Conservation (phyloP, 1,140 invertebrate species). For the Drosophila nikananu region DNA sequence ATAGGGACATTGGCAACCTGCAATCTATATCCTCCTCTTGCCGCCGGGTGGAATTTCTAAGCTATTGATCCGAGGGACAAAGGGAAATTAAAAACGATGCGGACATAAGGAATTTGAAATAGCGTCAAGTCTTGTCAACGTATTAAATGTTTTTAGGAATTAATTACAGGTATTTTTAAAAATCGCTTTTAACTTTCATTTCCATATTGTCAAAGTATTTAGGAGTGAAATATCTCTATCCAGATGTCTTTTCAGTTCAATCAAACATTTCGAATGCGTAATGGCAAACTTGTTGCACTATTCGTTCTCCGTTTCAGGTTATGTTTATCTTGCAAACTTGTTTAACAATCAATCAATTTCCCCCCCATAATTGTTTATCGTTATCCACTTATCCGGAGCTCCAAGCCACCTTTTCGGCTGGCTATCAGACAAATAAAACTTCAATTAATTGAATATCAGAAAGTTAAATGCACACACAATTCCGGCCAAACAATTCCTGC, state of each 20-base stretch:
- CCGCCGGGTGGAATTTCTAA: constrained; percentile 48
- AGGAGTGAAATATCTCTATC: not conserved
- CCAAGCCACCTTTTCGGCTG: constrained; percentile 10
- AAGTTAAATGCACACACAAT: constrained; percentile 55
- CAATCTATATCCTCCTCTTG: constrained; percentile 39
- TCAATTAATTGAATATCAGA: constrained; percentile 75
- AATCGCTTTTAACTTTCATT: not conserved
- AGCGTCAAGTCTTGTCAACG: too few species aligned
- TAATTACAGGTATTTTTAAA: not conserved
- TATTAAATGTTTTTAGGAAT: not conserved
- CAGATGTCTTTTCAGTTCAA: not conserved
- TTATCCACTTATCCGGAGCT: constrained; percentile 42
- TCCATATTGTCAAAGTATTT: not conserved
- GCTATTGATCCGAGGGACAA: constrained; percentile 8
- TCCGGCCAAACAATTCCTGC: constrained; percentile 33
- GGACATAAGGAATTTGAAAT: constrained; percentile 4
- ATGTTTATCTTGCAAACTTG: constrained; percentile 26
- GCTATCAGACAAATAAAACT: constrained; percentile 68
- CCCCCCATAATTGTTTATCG: constrained; percentile 31
- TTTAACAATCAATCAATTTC: constrained; percentile 62
- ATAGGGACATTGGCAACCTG: constrained; percentile 56
- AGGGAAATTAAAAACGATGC: constrained; percentile 48
- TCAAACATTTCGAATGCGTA: not conserved
- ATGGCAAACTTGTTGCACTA: not conserved
- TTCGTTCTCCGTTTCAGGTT: not conserved